Conservation (phyloP, 2,113 vertebrate genomes). For the Hemibagrus wyckioides region DNA sequence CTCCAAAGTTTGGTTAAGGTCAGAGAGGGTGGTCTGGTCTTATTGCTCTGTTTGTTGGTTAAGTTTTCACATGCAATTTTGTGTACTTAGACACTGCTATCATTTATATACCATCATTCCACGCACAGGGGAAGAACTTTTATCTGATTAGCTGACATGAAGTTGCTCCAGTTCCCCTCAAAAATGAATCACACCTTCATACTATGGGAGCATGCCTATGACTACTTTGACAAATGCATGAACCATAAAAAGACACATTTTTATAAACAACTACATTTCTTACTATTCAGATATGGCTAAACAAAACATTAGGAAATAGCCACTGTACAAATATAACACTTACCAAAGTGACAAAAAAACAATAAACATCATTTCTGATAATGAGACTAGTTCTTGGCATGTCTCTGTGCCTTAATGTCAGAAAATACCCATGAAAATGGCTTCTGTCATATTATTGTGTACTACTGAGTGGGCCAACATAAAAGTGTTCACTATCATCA, state of each 20-base stretch:
- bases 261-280: not conserved
- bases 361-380: not conserved
- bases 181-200: not conserved
- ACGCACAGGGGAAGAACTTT: not conserved
- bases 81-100: not conserved
- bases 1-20: conserved; percentile 9
- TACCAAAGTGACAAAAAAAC: not conserved
- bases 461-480: too few species aligned
- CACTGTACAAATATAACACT: not conserved
- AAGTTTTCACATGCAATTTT: not conserved
- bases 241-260: not conserved
- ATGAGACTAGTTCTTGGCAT: not conserved
- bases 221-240: not conserved
- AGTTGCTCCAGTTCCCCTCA: not conserved
- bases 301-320: not conserved
- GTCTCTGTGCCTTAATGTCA: not conserved
- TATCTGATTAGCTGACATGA: not conserved
- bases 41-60: not conserved
- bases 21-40: not conserved
- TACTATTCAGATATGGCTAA: not conserved
- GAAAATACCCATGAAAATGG: not conserved
- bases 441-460: not conserved
- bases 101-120: not conserved
- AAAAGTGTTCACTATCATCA: not conserved
- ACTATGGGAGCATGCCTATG: not conserved